Evolutionary conservation across 2,113 vertebrate genomes (phyloP).

Genomic region (Chaenogobius annularis): DNA sequence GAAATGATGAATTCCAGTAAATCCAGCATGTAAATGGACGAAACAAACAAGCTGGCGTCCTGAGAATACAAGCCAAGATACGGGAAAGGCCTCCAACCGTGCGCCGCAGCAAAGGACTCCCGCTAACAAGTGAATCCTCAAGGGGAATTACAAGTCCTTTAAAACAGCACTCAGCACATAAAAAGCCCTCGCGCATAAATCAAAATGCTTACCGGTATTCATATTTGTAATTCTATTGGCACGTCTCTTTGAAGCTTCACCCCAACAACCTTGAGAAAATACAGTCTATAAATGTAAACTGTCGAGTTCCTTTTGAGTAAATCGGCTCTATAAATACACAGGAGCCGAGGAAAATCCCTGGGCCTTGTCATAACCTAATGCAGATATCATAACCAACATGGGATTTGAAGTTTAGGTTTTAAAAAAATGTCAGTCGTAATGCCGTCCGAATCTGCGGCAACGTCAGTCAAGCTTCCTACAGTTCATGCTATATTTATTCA

Average conservation of each 20-base stretch:
- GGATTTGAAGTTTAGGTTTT: neutral
- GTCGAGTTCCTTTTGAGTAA: neutral
- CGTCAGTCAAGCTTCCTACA: neutral
- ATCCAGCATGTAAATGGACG: neutral
- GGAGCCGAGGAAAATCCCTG: neutral
- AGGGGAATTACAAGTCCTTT: constrained; percentile 20
- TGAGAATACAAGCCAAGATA: neutral
- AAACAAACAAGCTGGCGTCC: neutral
- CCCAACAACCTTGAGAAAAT: constrained; percentile 16
- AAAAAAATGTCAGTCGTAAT: neutral
- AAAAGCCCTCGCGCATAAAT: constrained; percentile 26
- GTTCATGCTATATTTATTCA: constrained; percentile 5
- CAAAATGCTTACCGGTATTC: constrained; percentile 1
- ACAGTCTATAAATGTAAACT: constrained; percentile 17
- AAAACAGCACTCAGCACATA: constrained; percentile 29
- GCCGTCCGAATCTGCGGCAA: neutral
- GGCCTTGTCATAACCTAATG: neutral
- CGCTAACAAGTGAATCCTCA: neutral
- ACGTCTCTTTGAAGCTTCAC: constrained; percentile 18
- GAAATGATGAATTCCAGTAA: neutral
- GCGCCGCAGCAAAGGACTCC: neutral
- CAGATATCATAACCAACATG: neutral
- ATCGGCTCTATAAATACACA: neutral
- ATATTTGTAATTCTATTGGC: constrained; percentile 20
- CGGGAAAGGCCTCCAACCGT: neutral